Evolutionary conservation across 2,113 vertebrate species (phyloP).

Genomic region (Menura novaehollandiae): DNA sequence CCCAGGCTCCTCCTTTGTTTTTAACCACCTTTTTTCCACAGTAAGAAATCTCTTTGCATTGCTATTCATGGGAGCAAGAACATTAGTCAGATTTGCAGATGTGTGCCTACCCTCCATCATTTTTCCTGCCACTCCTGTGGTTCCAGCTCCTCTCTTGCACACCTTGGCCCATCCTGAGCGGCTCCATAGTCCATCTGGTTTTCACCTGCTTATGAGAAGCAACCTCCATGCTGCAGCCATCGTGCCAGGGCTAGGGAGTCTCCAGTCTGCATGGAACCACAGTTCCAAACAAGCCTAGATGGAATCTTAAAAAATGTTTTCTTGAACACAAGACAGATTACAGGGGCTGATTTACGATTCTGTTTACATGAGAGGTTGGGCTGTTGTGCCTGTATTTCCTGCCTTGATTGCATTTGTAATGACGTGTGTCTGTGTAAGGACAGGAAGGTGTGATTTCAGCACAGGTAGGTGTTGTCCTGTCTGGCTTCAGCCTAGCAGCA

Average conservation of each 20-base stretch:
- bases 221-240: not conserved
- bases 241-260: not conserved
- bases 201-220: not conserved
- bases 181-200: not conserved
- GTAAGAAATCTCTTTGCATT: not conserved
- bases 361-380: not conserved
- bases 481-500: not conserved
- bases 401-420: not conserved
- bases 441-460: not conserved
- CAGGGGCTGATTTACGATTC: not conserved
- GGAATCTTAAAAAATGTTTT: not conserved
- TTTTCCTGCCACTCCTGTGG: not conserved
- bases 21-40: not conserved
- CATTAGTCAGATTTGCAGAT: not conserved
- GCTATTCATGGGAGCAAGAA: not conserved
- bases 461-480: not conserved
- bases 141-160: not conserved
- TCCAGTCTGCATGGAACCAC: accelerated
- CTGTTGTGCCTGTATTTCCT: not conserved
- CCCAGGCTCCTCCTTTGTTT: not conserved
- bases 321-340: not conserved
- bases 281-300: not conserved
- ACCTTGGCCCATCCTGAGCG: not conserved
- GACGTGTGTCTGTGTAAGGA: not conserved
- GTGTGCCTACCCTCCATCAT: not conserved